Evolutionary conservation across 2,797 vertebrate species (phyloP).

Genomic region (Podargus strigoides): DNA sequence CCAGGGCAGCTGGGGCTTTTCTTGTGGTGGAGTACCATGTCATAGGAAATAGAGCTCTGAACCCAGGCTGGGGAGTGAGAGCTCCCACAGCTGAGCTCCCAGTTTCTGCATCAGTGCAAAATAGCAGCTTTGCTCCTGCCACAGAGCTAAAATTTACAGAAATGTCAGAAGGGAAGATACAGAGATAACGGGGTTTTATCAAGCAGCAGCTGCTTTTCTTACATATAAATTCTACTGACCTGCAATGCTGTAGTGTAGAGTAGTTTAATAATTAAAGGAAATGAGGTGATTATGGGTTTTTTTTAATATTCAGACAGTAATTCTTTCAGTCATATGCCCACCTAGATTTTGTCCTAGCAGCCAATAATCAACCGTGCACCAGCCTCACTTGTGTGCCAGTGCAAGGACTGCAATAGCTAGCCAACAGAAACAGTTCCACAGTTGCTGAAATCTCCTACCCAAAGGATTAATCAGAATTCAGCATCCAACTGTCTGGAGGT

Average conservation of each 20-base stretch:
- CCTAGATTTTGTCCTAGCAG: neutral
- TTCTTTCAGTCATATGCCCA: neutral
- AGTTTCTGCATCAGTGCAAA: neutral
- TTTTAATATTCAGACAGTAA: neutral
- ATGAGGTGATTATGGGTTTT: neutral
- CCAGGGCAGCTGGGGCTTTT: neutral
- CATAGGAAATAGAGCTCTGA: neutral
- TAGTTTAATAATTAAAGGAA: conserved; percentile 18
- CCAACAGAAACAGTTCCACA: neutral
- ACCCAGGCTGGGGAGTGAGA: neutral
- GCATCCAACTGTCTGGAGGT: conserved; percentile 21
- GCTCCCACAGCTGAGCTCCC: neutral
- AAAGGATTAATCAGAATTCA: conserved; percentile 39
- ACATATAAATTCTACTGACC: neutral
- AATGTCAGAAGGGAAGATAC: neutral
- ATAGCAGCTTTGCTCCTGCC: neutral
- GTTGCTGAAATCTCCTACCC: neutral
- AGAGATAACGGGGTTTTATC: neutral
- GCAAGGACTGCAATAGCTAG: neutral
- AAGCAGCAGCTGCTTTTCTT: neutral
- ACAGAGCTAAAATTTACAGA: neutral
- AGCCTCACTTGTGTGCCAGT: neutral
- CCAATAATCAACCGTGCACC: neutral
- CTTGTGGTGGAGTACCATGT: neutral
- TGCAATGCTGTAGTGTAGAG: neutral